Base-by-base conservation (phyloP, 37 sponge, comb jelly and placozoan genomes). In the Geodia barretti region DNA sequence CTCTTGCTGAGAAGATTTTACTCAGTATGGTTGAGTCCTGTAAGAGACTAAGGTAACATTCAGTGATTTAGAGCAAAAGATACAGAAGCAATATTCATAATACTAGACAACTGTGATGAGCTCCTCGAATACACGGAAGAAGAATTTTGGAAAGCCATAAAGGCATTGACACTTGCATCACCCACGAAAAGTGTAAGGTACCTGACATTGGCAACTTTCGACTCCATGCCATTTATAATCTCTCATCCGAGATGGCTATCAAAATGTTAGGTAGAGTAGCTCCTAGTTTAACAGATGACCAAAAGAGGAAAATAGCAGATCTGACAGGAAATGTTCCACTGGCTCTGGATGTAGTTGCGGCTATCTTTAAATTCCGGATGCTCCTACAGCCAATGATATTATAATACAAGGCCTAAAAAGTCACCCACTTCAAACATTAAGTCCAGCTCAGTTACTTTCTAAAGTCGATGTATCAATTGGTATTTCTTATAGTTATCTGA, bases 321-420 rank as follows among this genome's bases (percentile, higher is more conserved):
- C 24, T 66, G 9, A 64, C 74, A 35, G 83, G 75, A 39, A 83
- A 73, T 74, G 83, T 74, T 20, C 83, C 83, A 28, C 59, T 83
- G 19, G 83, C 83, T 25, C 75, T 83, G 5, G 74, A 83, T 2
- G 69, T 83, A 8, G 42, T 83, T 40, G 83, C 68, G 3, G 41
- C 83, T 20, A 38, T 83, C 0, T 32, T 83, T 8, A 28, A 5
- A 17, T 40, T 26, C 73, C 75, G 9, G 33, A 39, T 70, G 14
- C 73, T 41, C 62, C 74, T 14, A 41, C 68, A 5, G 64, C 83
- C 29, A 14, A 29, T 14, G 54, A 8, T 25, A 63, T 83, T 19
- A 65, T 74, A 17, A 37, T 24, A 40, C 64, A 83, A n/a, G n/a
- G n/a, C 20, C 42, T 83, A 2, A 72, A 58, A 35, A 2, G 4